These are phyloP conservation scores for Rhorus exstirpatorius DNA, from an alignment of 2,888 invertebrate genomes.

Conservation along the genomic window DNA sequence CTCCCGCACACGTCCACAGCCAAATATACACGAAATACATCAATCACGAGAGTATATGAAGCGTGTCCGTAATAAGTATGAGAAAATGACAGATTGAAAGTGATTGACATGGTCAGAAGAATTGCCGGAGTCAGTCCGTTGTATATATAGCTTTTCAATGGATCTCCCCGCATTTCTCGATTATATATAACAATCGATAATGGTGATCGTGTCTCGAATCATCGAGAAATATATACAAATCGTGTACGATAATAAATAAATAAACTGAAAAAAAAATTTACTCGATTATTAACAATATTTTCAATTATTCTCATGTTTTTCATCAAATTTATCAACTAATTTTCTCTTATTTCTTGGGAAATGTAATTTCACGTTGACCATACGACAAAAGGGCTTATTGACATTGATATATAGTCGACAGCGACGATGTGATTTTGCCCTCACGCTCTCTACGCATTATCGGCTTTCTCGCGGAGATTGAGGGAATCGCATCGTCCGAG, in stretches of 20 bases:
- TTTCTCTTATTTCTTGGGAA: neutral
- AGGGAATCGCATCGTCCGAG: constrained; percentile 20
- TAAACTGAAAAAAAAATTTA: too few relatives aligned
- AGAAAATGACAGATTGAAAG: constrained; percentile 53
- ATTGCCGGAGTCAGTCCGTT: constrained; percentile 35
- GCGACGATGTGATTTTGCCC: constrained; percentile 9
- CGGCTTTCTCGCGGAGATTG: constrained; percentile 12
- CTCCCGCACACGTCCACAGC: constrained; percentile 45
- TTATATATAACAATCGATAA: constrained; percentile 43
- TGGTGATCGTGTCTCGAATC: constrained; percentile 15
- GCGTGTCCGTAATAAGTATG: constrained; percentile 6
- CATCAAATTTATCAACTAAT: constrained; percentile 1
- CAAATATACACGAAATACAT: constrained; percentile 28
- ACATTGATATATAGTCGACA: constrained; percentile 17
- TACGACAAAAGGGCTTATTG: constrained; percentile 12
- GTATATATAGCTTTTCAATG: neutral
- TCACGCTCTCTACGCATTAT: constrained; percentile 9
- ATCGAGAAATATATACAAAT: neutral
- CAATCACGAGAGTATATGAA: neutral
- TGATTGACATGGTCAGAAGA: constrained; percentile 46
- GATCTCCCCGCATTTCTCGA: neutral
- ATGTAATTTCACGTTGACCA: constrained; percentile 1
- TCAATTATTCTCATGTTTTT: neutral
- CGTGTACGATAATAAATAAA: neutral
- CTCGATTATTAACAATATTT: too few relatives aligned